Evolutionary conservation across 2,888 invertebrate species (phyloP).

Genomic region (Macaria notata): DNA sequence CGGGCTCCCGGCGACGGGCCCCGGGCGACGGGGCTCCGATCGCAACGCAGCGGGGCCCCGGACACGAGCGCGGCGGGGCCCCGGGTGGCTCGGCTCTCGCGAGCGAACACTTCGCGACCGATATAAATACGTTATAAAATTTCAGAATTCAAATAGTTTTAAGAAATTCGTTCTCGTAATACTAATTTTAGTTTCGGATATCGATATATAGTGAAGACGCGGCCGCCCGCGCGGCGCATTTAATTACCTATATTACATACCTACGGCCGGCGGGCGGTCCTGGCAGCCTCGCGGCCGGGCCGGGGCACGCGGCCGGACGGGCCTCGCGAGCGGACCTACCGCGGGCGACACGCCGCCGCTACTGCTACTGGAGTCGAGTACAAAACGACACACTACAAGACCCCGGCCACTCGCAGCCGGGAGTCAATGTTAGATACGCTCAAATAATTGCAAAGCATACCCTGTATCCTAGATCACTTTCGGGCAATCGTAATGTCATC

Average conservation of each 20-base stretch:
- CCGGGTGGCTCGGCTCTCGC: constrained; percentile 36
- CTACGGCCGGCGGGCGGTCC: constrained; percentile 30
- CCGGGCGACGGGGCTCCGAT: background rate
- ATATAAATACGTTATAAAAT: constrained; percentile 72
- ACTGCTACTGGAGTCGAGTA: constrained; percentile 32
- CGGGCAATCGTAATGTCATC: constrained; percentile 81
- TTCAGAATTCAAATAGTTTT: constrained; percentile 69
- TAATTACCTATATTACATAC: constrained; percentile 33
- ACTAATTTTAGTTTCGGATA: constrained; percentile 53
- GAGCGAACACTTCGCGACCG: constrained; percentile 63
- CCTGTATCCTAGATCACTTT: constrained; percentile 95
- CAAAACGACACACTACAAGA: constrained; percentile 73
- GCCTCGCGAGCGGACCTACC: constrained; percentile 54
- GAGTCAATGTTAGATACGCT: constrained; percentile 84
- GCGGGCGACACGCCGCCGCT: constrained; percentile 57
- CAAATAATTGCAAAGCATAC: constrained; percentile 96
- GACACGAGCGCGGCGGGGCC: background rate
- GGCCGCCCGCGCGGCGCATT: constrained; percentile 27
- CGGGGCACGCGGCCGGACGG: constrained; percentile 57
- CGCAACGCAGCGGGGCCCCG: too few species aligned
- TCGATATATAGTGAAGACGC: constrained; percentile 42
- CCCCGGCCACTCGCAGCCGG: constrained; percentile 71
- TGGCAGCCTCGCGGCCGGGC: background rate
- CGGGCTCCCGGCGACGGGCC: constrained; percentile 33
- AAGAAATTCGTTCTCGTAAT: constrained; percentile 73